Evolutionary conservation across 2,888 invertebrate species (phyloP).

Genomic region (Sinelater perroti): DNA sequence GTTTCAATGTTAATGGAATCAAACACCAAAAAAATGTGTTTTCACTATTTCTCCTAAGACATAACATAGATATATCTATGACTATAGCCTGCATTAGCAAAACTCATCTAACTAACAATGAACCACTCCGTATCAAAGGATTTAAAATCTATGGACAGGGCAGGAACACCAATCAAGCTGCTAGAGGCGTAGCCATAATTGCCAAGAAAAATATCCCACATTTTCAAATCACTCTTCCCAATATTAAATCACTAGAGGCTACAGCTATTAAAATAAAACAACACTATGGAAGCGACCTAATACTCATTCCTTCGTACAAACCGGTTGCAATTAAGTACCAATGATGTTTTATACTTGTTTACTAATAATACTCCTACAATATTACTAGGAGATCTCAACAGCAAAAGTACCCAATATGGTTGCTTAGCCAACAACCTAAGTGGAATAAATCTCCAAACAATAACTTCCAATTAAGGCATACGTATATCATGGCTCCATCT

Average conservation of each 20-base stretch:
- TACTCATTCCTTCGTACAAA: not conserved
- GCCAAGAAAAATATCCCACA: not conserved
- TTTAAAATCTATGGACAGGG: conserved; percentile 3
- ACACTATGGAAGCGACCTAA: not conserved
- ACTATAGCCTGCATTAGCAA: not conserved
- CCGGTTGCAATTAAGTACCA: not conserved
- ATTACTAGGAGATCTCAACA: not conserved
- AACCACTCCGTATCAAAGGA: not conserved
- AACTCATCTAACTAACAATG: not conserved
- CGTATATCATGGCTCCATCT: too few species aligned
- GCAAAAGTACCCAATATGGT: too few species aligned
- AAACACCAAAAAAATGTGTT: not conserved
- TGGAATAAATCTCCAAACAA: too few species aligned
- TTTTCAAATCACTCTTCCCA: conserved; percentile 1
- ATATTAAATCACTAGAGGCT: conserved; percentile 2
- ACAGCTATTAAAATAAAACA: conserved; percentile 7
- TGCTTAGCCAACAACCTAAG: too few species aligned
- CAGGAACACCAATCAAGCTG: not conserved
- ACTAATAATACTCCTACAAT: conserved; percentile 5
- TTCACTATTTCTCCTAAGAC: not conserved
- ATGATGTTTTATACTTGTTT: not conserved
- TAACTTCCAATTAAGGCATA: too few species aligned
- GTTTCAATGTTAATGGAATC: not conserved
- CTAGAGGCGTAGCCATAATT: conserved; percentile 1
- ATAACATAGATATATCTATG: not conserved